Evolutionary conservation across 2,113 vertebrate species (phyloP).

Genomic region (Pteruthius melanotis): DNA sequence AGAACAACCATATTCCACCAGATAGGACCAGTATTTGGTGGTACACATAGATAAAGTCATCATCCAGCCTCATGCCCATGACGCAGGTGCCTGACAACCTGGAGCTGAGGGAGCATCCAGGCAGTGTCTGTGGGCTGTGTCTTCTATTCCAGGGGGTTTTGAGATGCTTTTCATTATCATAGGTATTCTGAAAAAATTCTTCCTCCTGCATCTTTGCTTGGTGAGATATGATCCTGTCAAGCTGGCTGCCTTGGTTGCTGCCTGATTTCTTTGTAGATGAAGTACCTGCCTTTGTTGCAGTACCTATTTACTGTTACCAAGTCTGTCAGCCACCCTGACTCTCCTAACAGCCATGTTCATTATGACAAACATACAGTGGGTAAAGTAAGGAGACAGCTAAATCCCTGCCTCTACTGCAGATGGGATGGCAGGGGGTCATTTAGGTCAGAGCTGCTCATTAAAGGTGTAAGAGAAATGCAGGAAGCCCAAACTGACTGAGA

Average conservation of each 20-base stretch:
- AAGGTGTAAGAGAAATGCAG: neutral
- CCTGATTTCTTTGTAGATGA: neutral
- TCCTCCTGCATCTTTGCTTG: neutral
- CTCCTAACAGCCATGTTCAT: neutral
- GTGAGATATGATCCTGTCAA: neutral
- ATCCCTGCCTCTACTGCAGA: neutral
- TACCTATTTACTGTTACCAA: neutral
- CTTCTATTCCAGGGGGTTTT: neutral
- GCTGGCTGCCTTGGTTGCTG: neutral
- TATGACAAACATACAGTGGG: neutral
- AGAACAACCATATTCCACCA: neutral
- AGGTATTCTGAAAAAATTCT: neutral
- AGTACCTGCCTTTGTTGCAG: neutral
- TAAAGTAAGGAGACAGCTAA: neutral
- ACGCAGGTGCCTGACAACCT: rapidly evolving
- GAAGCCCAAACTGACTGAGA: neutral
- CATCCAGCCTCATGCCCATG: neutral
- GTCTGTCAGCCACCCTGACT: neutral
- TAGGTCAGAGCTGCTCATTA: neutral
- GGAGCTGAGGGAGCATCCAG: neutral
- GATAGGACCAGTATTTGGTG: neutral
- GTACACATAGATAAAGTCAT: neutral
- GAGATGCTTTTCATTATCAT: neutral
- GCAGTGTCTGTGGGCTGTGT: neutral
- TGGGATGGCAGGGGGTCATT: neutral